A percentile compares a stretch with the other conserved stretches of the same genome.
phyloP scores from a whole-genome alignment of 1,140 invertebrate species.

The Lasioglossum albipes region DNA sequence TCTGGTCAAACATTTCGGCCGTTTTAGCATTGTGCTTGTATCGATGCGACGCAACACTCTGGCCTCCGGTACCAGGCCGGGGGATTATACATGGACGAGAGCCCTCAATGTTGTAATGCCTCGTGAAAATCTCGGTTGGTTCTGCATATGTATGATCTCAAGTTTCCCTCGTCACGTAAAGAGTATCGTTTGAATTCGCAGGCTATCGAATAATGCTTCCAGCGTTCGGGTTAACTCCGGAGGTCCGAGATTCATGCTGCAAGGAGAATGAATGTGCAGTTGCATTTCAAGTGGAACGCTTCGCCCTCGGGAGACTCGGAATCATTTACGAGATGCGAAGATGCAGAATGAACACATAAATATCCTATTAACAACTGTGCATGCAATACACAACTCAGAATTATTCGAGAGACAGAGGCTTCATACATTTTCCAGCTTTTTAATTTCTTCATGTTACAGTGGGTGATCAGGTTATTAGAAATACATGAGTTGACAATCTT shows the following conservation, averaged over 20 bases:
- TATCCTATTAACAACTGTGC: neutral
- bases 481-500: no score
- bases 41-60: conserved; percentile 28
- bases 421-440: no score
- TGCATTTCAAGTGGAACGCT: neutral
- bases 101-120: conserved; percentile 50
- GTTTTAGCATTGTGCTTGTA: conserved; percentile 41
- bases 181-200: conserved; percentile 42
- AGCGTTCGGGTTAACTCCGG: neutral
- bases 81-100: conserved; percentile 51
- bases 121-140: conserved; percentile 44
- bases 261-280: neutral
- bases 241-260: neutral
- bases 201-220: conserved; percentile 32
- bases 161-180: conserved; percentile 54
- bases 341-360: neutral
- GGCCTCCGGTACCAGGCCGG: conserved; percentile 27
- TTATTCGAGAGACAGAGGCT: no score
- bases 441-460: no score
- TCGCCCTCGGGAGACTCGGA: no score
- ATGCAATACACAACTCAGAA: no score
- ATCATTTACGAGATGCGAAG: neutral
- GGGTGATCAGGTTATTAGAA: no score
- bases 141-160: conserved; percentile 52
- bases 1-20: conserved; percentile 45